Base-by-base conservation (phyloP, 2,888 invertebrate genomes). In the Habroteleia sp. region DNA sequence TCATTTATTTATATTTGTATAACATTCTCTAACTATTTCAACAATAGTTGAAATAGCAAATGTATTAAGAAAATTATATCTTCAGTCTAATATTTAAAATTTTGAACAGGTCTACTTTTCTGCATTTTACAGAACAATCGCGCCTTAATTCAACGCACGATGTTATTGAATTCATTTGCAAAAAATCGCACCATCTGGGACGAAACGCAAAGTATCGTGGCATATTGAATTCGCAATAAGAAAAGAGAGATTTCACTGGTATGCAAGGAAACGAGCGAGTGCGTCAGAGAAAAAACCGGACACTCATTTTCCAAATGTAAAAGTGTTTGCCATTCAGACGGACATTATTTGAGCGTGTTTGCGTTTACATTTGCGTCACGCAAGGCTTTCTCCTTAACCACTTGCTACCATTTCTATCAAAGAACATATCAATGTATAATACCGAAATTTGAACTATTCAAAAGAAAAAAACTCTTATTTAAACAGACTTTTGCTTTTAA, bases 321-420 rank as follows among this genome's bases (percentile, higher is more conserved):
- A 73, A 65, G 65, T 65, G 72, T 73, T 73, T 65, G 65, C 72
- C 54, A 65, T 58, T 58, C 65, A 58, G 46, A 73, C 58, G 72
- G 41, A 63, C 62, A 35, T 63, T 39, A 54, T 29, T 68, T 65
- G 48, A 41, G 58, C 37, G 39, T 50, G 68, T 56, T 54, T 48
- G 72, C 56, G 58, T 58, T 65, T 48, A 72, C 50, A 63, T 74
- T 79, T 74, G 46, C 76, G 79, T 79, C 80, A 80, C 76, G 77
- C 73, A 44, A 66, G 73, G 81, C 82, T 83, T 83, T 83, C 82
- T 79, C 82, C 76, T 75, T 31, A 46, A 68, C 46, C 66, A 31
- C 31, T 71, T 46, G 62, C 46, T 75, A 76, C 74, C 17, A 8
- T 65, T 72, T 63, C 27, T 23, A 46, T 29, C 25, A 29, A 29